Evolutionary conservation across 2,113 vertebrate genomes (phyloP), one percentile per base, ranked within the genome.

Genomic region (Tringa solitaria): DNA sequence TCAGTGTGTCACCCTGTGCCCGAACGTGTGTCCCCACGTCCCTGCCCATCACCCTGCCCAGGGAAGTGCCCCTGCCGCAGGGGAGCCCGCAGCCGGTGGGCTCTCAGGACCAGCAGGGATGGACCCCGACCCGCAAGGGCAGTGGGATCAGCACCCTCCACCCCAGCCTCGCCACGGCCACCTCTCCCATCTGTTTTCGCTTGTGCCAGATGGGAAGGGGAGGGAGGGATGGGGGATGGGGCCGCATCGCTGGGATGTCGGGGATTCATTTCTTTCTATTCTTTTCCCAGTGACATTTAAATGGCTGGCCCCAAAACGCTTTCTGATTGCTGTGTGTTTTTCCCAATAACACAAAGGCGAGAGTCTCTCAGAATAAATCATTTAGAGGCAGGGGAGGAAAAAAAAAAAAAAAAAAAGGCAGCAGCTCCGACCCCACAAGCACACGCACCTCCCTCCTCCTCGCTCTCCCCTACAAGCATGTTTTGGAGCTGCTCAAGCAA

Each of bases 341-440:
- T 53, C 81, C 89, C 69, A 61, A 24, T 6, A 86, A 65, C 83
- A 90, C 68, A 74, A 51, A 95, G 83, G 77, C 48, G 8, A 81
- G 75, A 76, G 41, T 15, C 64, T 43, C 70, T 22, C 56, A 18
- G 73, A 81, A 84, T 18, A 68, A 84, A 95, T 59, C 61, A 51
- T 54, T 89, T 26, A 18, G 56, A 63, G 53, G 56, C 43, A 74
- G 45, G n/a, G 14, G 45, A 28, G 6, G n/a, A 46, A 46, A 19
- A 46, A 46, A 12, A 24, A 54, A 12, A 24, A 54, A 4, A 30
- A 8, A 37, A 20, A 19, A 69, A 19, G 41, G 41, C 88, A 69
- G 65, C 78, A 61, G 83, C 75, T 93, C 92, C 30, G 82, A 68
- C 59, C 82, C 82, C 83, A 65, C 73, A 90, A 60, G 41, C 80